Evolutionary conservation across 2,113 vertebrate genomes (phyloP).

Genomic region (Thunnus maccoyii): DNA sequence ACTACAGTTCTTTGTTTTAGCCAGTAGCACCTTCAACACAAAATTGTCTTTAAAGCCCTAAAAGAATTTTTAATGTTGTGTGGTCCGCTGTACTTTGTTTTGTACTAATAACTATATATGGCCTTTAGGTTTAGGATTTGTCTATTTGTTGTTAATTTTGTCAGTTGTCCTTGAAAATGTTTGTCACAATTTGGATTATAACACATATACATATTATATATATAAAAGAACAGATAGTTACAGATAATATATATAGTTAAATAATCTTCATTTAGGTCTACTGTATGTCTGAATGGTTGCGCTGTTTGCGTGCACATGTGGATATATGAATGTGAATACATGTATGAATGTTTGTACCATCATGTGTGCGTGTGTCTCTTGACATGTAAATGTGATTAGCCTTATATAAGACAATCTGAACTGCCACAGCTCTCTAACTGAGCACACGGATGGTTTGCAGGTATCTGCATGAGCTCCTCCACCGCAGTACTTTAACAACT

Average conservation of each 20-base stretch:
- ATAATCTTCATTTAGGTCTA: conserved; percentile 33
- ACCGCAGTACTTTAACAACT: conserved; percentile 14
- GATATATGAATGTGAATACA: conserved; percentile 7
- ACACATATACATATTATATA: conserved; percentile 30
- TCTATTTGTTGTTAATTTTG: conserved; percentile 46
- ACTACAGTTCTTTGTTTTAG: conserved; percentile 66
- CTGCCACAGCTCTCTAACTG: conserved; percentile 63
- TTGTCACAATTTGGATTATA: conserved; percentile 33
- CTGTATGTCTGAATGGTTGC: conserved; percentile 35
- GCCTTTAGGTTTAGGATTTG: conserved; percentile 53
- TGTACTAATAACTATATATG: conserved; percentile 26
- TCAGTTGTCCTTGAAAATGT: conserved; percentile 52
- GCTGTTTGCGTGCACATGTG: conserved; percentile 41
- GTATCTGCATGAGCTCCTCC: conserved; percentile 48
- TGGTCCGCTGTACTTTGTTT: conserved; percentile 48
- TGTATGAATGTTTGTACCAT: conserved; percentile 43
- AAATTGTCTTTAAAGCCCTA: conserved; percentile 51
- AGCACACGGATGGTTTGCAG: conserved; percentile 65
- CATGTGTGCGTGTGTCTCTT: conserved; percentile 45
- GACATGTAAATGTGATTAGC: conserved; percentile 56
- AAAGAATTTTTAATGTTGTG: conserved; percentile 42
- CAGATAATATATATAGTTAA: conserved; percentile 45
- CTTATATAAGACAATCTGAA: conserved; percentile 77
- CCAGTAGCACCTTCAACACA: conserved; percentile 59
- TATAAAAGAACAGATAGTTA: conserved; percentile 48